Evolutionary conservation across 2,888 invertebrate species (phyloP).

Genomic region (Parnassius mnemosyne): DNA sequence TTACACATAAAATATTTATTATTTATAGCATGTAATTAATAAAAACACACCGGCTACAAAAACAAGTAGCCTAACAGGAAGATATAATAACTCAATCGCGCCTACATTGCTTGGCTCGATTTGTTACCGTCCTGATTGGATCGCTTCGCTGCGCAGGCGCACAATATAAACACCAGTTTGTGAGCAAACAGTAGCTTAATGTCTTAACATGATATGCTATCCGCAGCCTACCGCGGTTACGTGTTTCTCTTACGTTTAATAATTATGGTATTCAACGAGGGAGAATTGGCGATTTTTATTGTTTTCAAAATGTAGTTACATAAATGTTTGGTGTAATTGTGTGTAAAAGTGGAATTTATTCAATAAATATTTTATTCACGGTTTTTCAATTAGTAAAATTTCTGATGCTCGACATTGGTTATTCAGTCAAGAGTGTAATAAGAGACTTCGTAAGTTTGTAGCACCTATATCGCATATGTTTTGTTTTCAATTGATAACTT

Average conservation of each 20-base stretch:
- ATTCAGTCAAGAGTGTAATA: too few relatives aligned
- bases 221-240: slow-evolving; percentile 58
- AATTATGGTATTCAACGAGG: slow-evolving; percentile 27
- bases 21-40: slow-evolving; percentile 79
- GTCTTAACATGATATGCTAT: slow-evolving; percentile 68
- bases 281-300: slow-evolving; percentile 29
- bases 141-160: slow-evolving; percentile 50
- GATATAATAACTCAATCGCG: slow-evolving; percentile 80
- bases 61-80: slow-evolving; percentile 79
- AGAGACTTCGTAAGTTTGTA: too few relatives aligned
- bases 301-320: slow-evolving; percentile 10
- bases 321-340: slow-evolving; percentile 10
- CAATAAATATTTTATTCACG: neutral
- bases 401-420: too few relatives aligned
- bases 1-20: slow-evolving; percentile 79
- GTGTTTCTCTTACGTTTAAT: slow-evolving; percentile 37
- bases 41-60: slow-evolving; percentile 77
- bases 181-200: slow-evolving; percentile 63
- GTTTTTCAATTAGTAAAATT: too few relatives aligned
- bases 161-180: slow-evolving; percentile 58
- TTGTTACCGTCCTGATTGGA: slow-evolving; percentile 77
- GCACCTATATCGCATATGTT: too few relatives aligned
- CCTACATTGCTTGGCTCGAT: slow-evolving; percentile 65
- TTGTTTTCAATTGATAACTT: too few relatives aligned
- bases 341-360: neutral